phyloP scores from a whole-genome alignment of 2,797 vertebrate species.

The Sylvilagus floridanus region DNA sequence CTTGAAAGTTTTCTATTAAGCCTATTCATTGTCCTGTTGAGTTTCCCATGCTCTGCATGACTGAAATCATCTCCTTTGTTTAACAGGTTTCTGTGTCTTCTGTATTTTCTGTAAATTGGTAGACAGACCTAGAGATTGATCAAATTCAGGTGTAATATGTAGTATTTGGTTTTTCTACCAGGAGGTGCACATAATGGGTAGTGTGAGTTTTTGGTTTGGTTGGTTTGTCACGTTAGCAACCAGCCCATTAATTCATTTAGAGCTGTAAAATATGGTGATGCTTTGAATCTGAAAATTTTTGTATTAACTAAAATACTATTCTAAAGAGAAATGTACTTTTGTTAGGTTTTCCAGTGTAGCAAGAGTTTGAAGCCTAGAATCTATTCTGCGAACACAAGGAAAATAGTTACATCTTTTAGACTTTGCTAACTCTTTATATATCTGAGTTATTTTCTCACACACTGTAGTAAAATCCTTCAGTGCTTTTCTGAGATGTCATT shows the following conservation, averaged over 20 bases:
- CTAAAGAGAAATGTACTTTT: background rate
- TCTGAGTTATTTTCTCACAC: background rate
- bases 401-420: background rate
- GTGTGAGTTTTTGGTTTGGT: background rate
- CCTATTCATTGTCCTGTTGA: background rate
- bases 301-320: conserved; percentile 16
- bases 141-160: background rate
- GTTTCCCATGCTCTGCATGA: background rate
- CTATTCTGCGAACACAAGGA: background rate
- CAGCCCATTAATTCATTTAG: conserved; percentile 6
- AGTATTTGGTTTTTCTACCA: background rate
- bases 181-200: background rate
- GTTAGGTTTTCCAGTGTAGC: background rate
- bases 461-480: background rate
- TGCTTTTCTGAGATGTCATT: conserved; percentile 12
- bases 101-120: background rate
- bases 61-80: background rate
- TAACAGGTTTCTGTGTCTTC: background rate
- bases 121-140: conserved; percentile 12
- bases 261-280: background rate
- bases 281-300: background rate
- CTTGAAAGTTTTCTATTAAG: conserved; percentile 4
- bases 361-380: background rate
- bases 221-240: conserved; percentile 17
- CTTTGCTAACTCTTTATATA: background rate